Conservation (phyloP, 2,888 invertebrate genomes). For the Galeopsomyia nigrocyanea region DNA sequence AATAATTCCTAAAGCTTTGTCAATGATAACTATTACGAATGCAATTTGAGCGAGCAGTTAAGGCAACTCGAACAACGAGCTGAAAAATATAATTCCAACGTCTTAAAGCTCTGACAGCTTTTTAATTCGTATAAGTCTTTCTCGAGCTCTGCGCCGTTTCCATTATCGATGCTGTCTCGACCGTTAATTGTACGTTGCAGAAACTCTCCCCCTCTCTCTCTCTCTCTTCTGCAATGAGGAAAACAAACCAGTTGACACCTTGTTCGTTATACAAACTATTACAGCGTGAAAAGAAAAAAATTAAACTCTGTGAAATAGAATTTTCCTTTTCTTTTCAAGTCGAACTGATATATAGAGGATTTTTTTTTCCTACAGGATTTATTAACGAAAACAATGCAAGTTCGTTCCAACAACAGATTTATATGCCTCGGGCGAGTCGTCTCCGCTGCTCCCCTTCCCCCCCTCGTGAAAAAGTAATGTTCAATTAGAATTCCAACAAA, state of each 20-base stretch:
- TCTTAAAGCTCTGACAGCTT: constrained; percentile 32
- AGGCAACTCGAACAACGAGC: constrained; percentile 38
- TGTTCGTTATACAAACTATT: constrained; percentile 16
- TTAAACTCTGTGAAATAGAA: too few species aligned
- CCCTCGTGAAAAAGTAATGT: constrained; percentile 33
- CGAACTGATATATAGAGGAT: too few species aligned
- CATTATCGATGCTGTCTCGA: constrained; percentile 18
- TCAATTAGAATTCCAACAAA: constrained; percentile 37
- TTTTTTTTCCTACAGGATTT: too few species aligned
- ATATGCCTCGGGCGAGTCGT: too few species aligned
- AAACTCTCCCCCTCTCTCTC: too few species aligned
- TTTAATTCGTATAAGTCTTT: constrained; percentile 29
- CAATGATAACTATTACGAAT: too few species aligned
- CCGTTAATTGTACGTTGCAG: constrained; percentile 43
- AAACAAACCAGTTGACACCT: constrained; percentile 42
- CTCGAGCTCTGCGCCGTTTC: background rate
- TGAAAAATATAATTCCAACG: constrained; percentile 32
- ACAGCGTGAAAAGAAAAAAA: too few species aligned
- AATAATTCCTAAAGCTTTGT: too few species aligned
- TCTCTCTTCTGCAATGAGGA: constrained; percentile 29
- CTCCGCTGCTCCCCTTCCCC: too few species aligned
- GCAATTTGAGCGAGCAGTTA: constrained; percentile 23
- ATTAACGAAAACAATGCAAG: too few species aligned
- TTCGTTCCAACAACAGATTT: constrained; percentile 29
- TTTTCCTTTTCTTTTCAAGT: too few species aligned